Evolutionary conservation across 2,113 vertebrate genomes (phyloP).

Genomic region (Syrrhaptes paradoxus): DNA sequence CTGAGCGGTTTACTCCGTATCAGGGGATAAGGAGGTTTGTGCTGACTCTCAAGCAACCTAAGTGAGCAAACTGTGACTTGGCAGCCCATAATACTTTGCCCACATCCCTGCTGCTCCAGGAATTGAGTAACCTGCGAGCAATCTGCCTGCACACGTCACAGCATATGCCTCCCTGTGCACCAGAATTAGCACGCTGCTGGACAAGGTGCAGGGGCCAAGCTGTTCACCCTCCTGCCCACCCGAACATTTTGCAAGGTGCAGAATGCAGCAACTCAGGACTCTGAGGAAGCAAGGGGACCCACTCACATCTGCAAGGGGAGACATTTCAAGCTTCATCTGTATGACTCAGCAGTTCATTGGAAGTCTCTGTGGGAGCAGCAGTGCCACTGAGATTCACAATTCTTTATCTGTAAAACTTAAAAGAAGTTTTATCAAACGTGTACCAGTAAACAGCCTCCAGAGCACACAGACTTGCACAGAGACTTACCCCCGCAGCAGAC

Average conservation of each 20-base stretch:
- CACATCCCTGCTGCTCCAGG: background rate
- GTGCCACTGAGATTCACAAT: background rate
- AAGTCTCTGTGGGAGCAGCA: background rate
- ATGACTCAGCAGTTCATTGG: background rate
- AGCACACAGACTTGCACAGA: background rate
- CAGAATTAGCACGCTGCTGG: background rate
- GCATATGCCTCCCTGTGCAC: background rate
- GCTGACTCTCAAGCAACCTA: background rate
- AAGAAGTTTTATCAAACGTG: background rate
- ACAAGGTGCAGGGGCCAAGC: background rate
- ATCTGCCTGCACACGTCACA: background rate
- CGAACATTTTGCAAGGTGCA: background rate
- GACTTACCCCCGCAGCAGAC: background rate
- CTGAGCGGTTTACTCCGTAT: background rate
- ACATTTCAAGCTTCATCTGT: background rate
- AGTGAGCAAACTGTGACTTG: background rate
- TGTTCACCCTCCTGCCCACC: background rate
- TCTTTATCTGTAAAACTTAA: background rate
- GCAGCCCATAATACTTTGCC: background rate
- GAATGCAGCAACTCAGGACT: background rate
- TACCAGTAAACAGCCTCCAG: background rate
- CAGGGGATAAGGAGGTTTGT: background rate
- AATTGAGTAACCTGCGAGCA: background rate
- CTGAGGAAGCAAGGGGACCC: background rate
- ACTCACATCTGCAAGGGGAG: background rate